Conservation (phyloP, 2,113 vertebrate species). For the Cranoglanis bouderius region DNA sequence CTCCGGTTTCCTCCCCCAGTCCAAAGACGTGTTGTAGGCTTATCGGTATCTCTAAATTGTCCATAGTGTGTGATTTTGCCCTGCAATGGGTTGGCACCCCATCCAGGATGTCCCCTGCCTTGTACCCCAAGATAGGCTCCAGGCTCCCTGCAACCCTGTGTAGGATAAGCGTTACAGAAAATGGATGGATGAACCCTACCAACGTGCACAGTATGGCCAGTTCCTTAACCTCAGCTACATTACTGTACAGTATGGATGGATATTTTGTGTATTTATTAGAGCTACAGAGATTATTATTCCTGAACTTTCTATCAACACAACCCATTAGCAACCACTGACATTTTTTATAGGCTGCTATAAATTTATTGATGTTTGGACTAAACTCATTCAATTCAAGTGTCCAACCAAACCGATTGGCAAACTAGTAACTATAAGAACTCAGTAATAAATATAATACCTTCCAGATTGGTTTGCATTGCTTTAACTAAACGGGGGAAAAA, state of each 20-base stretch:
- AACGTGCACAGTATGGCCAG: too few species aligned
- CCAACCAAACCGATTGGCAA: not conserved
- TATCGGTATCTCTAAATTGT: too few species aligned
- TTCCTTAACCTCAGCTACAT: too few species aligned
- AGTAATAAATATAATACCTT: not conserved
- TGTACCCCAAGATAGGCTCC: too few species aligned
- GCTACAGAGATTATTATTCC: not conserved
- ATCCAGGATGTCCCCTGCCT: too few species aligned
- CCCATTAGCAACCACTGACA: not conserved
- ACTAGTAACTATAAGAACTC: not conserved
- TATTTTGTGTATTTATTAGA: not conserved
- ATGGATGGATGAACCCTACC: too few species aligned
- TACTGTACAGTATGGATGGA: not conserved
- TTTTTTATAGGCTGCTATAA: not conserved
- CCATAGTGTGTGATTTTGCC: too few species aligned
- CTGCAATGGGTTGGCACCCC: too few species aligned
- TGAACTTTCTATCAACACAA: not conserved
- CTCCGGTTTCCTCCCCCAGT: too few species aligned
- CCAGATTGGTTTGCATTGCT: not conserved
- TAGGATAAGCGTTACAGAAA: too few species aligned
- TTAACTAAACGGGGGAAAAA: not conserved
- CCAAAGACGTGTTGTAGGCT: too few species aligned
- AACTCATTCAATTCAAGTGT: not conserved
- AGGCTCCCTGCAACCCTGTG: too few species aligned
- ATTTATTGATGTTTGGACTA: not conserved